Evolutionary conservation across 2,888 invertebrate genomes (phyloP).

Genomic region (Notodonta dromedarius): DNA sequence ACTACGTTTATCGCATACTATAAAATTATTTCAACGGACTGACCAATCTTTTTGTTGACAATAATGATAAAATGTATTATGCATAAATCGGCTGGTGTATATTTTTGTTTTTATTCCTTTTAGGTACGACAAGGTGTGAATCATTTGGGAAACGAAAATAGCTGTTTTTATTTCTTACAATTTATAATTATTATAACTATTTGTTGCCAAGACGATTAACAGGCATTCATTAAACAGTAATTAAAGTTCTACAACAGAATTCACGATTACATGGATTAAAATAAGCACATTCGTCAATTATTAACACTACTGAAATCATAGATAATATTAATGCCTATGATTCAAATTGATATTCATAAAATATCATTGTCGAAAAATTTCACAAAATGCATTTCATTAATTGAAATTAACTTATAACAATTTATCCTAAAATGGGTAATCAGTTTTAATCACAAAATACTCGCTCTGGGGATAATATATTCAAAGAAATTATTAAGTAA

Average conservation of each 20-base stretch:
- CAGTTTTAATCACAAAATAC: slow-evolving; percentile 51
- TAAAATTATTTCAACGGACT: too few species aligned
- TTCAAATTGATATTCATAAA: slow-evolving; percentile 38
- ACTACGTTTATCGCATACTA: too few species aligned
- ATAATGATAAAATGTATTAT: too few species aligned
- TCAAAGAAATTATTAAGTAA: slow-evolving; percentile 47
- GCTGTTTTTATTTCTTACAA: background rate
- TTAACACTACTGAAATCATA: slow-evolving; percentile 32
- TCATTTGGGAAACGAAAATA: too few species aligned
- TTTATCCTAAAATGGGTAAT: slow-evolving; percentile 46
- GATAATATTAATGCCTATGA: too few species aligned
- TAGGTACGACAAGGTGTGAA: too few species aligned
- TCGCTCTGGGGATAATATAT: slow-evolving; percentile 56
- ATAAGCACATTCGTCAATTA: slow-evolving; percentile 54
- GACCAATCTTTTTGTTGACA: too few species aligned
- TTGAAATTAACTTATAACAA: slow-evolving; percentile 52
- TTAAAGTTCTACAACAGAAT: slow-evolving; percentile 56
- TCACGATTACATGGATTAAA: slow-evolving; percentile 58
- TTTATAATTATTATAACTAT: slow-evolving; percentile 37
- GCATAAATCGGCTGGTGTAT: too few species aligned
- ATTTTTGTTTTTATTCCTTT: too few species aligned
- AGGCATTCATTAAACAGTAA: slow-evolving; percentile 44
- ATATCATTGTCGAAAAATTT: slow-evolving; percentile 47
- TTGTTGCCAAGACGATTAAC: slow-evolving; percentile 36
- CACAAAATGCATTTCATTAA: slow-evolving; percentile 58